These are phyloP conservation scores for Drosophila setifemur DNA, from an alignment of 1,140 invertebrate genomes.

Conservation along the genomic window DNA sequence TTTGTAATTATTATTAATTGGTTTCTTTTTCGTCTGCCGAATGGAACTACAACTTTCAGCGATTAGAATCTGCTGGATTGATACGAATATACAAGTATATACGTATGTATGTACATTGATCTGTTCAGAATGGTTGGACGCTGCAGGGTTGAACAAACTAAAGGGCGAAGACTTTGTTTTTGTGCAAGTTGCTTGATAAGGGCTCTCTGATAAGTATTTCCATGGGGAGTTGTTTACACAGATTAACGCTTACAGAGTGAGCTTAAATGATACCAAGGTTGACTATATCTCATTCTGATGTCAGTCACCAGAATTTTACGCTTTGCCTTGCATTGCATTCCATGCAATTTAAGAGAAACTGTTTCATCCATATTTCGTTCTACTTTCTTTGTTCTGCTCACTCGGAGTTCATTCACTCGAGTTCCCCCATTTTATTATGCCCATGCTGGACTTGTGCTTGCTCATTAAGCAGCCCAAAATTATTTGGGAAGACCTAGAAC, in stretches of 20 bases:
- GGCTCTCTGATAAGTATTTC: constrained; percentile 23
- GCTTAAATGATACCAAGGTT: constrained; percentile 18
- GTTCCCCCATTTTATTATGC: not conserved
- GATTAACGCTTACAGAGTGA: not conserved
- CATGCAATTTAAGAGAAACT: not conserved
- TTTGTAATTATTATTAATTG: constrained; percentile 38
- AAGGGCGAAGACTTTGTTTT: constrained; percentile 13
- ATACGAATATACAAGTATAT: too few relatives aligned
- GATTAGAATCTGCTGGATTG: not conserved
- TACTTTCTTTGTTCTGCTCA: constrained; percentile 13
- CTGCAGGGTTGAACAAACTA: constrained; percentile 6
- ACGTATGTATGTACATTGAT: too few relatives aligned
- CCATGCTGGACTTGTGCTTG: not conserved
- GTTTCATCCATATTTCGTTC: not conserved
- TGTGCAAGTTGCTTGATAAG: constrained; percentile 12
- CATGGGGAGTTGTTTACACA: constrained; percentile 20
- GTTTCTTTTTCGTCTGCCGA: not conserved
- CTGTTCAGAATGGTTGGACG: too few relatives aligned
- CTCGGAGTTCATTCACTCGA: constrained; percentile 22
- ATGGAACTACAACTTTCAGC: not conserved
- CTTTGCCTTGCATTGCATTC: not conserved
- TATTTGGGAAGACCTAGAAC: constrained; percentile 63
- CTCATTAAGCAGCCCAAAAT: constrained; percentile 36
- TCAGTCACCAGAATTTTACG: not conserved
- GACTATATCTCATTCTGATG: constrained; percentile 5